These are phyloP conservation scores for Torymus aiolomorphi DNA, from an alignment of 2,888 invertebrate species.

Conservation along the genomic window DNA sequence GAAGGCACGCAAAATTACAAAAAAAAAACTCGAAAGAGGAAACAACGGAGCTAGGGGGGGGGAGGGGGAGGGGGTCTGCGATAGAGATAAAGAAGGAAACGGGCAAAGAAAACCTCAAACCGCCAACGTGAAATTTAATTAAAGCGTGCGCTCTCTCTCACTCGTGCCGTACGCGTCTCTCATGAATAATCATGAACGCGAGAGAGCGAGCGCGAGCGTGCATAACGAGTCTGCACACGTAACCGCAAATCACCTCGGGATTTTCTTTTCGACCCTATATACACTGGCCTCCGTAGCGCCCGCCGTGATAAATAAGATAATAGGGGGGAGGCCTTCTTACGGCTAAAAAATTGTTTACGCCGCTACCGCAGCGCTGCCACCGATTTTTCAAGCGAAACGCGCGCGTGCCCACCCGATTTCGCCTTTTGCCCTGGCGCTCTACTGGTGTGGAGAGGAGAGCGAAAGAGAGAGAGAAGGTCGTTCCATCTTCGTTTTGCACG, in stretches of 20 bases:
- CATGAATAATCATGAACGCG: slow-evolving; percentile 56
- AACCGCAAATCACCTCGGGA: slow-evolving; percentile 57
- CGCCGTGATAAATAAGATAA: slow-evolving; percentile 56
- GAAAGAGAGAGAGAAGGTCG: not conserved
- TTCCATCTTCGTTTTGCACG: slow-evolving; percentile 63
- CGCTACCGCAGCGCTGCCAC: not conserved
- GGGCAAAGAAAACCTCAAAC: slow-evolving; percentile 33
- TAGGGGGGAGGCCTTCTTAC: slow-evolving; percentile 29
- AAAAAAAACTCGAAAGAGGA: not conserved
- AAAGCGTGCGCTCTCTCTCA: slow-evolving; percentile 37
- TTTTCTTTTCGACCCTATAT: slow-evolving; percentile 49
- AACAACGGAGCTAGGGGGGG: not conserved
- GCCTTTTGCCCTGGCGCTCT: too few species aligned
- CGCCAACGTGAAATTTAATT: slow-evolving; percentile 55
- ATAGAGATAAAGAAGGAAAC: not conserved
- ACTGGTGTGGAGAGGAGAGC: too few species aligned
- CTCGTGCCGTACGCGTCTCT: slow-evolving; percentile 18
- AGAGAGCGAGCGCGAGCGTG: slow-evolving; percentile 24
- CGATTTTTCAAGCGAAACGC: slow-evolving; percentile 48
- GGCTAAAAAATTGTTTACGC: slow-evolving; percentile 55
- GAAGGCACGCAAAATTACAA: not conserved
- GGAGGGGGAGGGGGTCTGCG: not conserved
- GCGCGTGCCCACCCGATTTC: slow-evolving; percentile 17
- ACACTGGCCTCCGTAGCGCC: too few species aligned
- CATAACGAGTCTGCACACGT: slow-evolving; percentile 56